These are phyloP conservation scores for Leucania comma DNA, from an alignment of 2,888 invertebrate species.

Conservation along the genomic window DNA sequence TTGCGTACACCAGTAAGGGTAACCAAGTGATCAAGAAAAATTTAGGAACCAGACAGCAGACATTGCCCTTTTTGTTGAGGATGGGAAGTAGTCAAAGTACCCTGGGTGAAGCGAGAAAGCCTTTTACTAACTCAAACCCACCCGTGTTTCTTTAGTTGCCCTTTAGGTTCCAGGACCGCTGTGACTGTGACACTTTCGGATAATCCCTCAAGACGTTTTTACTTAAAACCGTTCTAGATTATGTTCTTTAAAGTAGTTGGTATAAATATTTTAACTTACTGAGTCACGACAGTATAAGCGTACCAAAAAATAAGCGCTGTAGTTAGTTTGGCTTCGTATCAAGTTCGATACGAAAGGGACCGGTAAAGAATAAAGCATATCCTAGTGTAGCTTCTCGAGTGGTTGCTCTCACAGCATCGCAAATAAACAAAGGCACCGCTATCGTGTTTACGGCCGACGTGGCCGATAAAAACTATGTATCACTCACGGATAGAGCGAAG, in stretches of 20 bases:
- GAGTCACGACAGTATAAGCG: neutral
- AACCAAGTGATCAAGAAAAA: neutral
- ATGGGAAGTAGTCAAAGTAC: too few species aligned
- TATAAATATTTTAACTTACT: too few species aligned
- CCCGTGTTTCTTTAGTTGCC: too few species aligned
- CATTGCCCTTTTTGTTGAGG: neutral
- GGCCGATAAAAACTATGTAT: slow-evolving; percentile 38
- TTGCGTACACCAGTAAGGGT: neutral
- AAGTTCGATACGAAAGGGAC: too few species aligned
- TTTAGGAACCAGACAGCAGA: neutral
- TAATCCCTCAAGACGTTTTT: too few species aligned
- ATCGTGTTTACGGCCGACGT: slow-evolving; percentile 50
- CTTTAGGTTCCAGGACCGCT: too few species aligned
- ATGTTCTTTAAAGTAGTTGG: neutral
- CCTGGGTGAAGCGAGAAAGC: too few species aligned
- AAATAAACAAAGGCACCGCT: slow-evolving; percentile 63
- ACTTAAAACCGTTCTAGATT: too few species aligned
- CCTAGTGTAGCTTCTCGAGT: neutral
- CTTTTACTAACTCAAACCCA: too few species aligned
- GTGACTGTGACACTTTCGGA: too few species aligned
- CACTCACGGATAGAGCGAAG: slow-evolving; percentile 56
- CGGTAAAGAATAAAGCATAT: neutral
- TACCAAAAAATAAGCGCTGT: neutral
- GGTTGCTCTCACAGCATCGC: slow-evolving; percentile 16
- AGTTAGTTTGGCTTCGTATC: too few species aligned